phyloP scores from a whole-genome alignment of 1,140 invertebrate genomes.

The Lordiphosa collinella region DNA sequence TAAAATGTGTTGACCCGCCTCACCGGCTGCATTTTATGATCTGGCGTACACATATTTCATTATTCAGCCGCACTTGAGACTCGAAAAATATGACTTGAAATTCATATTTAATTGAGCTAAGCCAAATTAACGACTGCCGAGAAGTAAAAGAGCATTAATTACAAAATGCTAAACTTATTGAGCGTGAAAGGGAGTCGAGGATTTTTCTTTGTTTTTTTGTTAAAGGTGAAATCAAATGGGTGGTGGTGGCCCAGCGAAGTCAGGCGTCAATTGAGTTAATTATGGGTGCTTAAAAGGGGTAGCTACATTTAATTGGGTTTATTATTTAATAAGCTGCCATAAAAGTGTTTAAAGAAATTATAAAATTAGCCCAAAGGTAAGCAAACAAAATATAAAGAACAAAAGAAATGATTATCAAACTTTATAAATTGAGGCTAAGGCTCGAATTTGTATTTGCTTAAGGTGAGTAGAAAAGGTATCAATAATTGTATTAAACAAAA shows the following conservation, averaged over 20 bases:
- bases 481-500: constrained; percentile 13
- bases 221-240: no score
- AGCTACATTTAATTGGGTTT: constrained; percentile 19
- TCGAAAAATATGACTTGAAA: background rate
- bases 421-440: background rate
- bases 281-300: constrained; percentile 23
- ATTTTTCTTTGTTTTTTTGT: no score
- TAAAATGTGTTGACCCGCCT: no score
- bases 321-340: background rate
- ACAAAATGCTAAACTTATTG: constrained; percentile 4
- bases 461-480: no score
- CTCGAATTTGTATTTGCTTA: no score
- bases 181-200: constrained; percentile 1
- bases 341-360: constrained; percentile 7
- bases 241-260: no score
- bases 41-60: no score
- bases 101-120: constrained; percentile 43
- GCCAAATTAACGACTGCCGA: constrained; percentile 33
- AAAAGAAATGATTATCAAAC: no score
- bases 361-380: no score
- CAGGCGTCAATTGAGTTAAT: constrained; percentile 37
- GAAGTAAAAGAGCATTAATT: background rate
- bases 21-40: no score
- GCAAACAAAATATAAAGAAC: no score
- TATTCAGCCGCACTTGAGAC: no score